Conservation (phyloP, 2,797 vertebrate species). For the Bovichtus diacanthus region DNA sequence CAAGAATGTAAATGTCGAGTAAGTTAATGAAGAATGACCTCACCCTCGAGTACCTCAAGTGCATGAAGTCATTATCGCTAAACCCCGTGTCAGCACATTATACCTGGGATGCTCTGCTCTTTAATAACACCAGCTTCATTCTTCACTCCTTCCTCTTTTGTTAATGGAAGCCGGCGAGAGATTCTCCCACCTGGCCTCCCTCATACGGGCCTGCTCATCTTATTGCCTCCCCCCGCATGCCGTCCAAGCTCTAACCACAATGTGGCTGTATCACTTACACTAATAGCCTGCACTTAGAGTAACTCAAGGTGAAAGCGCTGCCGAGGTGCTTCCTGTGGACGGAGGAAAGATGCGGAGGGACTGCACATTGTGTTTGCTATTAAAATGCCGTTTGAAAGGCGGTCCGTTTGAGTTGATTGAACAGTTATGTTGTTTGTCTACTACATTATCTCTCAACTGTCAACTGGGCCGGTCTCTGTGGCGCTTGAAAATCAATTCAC, state of each 20-base stretch:
- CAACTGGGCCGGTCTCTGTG: no score
- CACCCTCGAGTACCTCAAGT: conserved; percentile 34
- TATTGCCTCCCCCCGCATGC: conserved; percentile 6
- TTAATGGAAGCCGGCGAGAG: conserved; percentile 59
- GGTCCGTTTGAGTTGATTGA: conserved; percentile 34
- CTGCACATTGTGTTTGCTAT: conserved; percentile 13
- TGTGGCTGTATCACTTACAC: conserved; percentile 71
- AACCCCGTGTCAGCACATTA: conserved; percentile 15
- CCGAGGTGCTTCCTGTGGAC: conserved; percentile 47
- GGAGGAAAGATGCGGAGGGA: background rate
- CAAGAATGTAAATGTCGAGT: conserved; percentile 24
- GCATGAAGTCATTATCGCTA: conserved; percentile 40
- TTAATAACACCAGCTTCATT: conserved; percentile 36
- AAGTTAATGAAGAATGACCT: conserved; percentile 57
- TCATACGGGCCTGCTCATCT: conserved; percentile 25
- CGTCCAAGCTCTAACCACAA: conserved; percentile 55
- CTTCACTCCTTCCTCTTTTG: conserved; percentile 36
- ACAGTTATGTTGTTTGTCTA: background rate
- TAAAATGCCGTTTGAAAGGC: conserved; percentile 12
- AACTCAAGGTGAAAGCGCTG: conserved; percentile 57
- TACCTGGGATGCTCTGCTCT: conserved; percentile 22
- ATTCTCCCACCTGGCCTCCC: conserved; percentile 15
- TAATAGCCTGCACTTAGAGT: conserved; percentile 66
- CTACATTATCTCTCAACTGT: conserved; percentile 16
- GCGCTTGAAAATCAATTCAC: no score